Percentiles rank a stretch among this genome's conserved stretches.
Evolutionary conservation across 2,888 invertebrate genomes (phyloP).

Genomic region (Allolobophora icterica): DNA sequence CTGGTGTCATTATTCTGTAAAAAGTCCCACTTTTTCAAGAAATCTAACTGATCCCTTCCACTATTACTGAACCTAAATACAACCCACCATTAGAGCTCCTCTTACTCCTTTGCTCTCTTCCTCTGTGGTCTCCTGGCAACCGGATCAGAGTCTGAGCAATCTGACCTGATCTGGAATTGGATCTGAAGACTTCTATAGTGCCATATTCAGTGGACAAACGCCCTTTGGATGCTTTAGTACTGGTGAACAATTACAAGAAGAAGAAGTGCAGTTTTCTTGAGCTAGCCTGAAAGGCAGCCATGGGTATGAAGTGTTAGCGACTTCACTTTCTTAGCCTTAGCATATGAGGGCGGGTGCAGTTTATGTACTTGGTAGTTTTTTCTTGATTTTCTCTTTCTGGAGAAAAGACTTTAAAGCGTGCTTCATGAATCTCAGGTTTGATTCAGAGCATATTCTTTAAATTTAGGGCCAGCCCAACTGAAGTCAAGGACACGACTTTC

Average conservation of each 20-base stretch:
- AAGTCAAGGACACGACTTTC: slow-evolving; percentile 82
- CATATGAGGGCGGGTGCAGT: no score
- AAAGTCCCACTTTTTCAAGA: neutral
- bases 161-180: neutral
- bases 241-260: no score
- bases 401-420: neutral
- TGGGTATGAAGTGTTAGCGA: no score
- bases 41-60: neutral
- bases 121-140: neutral
- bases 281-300: no score
- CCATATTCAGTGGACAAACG: neutral
- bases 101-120: neutral
- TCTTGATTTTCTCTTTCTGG: no score
- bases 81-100: neutral
- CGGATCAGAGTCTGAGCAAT: neutral
- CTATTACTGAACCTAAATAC: neutral
- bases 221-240: no score
- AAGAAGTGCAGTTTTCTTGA: no score
- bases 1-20: neutral
- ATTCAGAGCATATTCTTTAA: neutral
- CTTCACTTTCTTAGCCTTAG: no score
- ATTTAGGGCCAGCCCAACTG: slow-evolving; percentile 72
- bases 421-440: neutral
- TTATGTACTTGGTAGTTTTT: no score
- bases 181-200: neutral